Evolutionary conservation across 2,113 vertebrate genomes (phyloP).

Genomic region (Lepisosteus oculatus): DNA sequence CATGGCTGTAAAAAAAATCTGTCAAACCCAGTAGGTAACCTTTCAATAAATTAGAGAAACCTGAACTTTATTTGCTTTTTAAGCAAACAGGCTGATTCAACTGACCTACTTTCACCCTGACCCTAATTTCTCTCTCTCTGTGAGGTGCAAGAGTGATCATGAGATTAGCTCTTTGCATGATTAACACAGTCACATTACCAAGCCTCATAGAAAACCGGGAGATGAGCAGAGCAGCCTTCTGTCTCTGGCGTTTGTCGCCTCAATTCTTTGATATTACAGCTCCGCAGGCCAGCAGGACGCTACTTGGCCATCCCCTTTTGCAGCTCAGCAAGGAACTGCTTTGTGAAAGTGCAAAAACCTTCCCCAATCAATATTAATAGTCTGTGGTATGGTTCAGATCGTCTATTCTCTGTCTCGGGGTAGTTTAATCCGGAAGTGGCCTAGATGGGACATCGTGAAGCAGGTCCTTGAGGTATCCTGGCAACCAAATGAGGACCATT

Average conservation of each 20-base stretch:
- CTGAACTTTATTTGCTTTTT: conserved; percentile 2
- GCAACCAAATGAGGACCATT: conserved; percentile 1
- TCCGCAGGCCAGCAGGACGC: too few species aligned
- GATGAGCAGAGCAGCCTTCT: background rate
- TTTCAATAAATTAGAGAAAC: conserved; percentile 1
- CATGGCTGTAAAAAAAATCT: too few species aligned
- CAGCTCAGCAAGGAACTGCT: too few species aligned
- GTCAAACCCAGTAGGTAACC: too few species aligned
- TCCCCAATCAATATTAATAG: too few species aligned
- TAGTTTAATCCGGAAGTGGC: background rate
- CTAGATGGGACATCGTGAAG: background rate
- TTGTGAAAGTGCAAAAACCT: too few species aligned
- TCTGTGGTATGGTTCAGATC: too few species aligned
- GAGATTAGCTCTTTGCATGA: background rate
- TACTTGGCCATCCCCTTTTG: too few species aligned
- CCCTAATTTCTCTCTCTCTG: conserved; percentile 8
- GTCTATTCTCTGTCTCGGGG: background rate
- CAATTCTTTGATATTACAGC: too few species aligned
- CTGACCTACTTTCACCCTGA: conserved; percentile 27
- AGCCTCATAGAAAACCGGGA: too few species aligned
- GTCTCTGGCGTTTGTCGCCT: too few species aligned
- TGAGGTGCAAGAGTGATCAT: background rate
- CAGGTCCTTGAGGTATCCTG: conserved; percentile 4
- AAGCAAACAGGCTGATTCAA: conserved; percentile 12
- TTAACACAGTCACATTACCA: background rate